A percentile compares a stretch with the other conserved stretches of the same genome.
Conservation (phyloP, 2,888 invertebrate genomes). For the Acrobasis suavella region DNA sequence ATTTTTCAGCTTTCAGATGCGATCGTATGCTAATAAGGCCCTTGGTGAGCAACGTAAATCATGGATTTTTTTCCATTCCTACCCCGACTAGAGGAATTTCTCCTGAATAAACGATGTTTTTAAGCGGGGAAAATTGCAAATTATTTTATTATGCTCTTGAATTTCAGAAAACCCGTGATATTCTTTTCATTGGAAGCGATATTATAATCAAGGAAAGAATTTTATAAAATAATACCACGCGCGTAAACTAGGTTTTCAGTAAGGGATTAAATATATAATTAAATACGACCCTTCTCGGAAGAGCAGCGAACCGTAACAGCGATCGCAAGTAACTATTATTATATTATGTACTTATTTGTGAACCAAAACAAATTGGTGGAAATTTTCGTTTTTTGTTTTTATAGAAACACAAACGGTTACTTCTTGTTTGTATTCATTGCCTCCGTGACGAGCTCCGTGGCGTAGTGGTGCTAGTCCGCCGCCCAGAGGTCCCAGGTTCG, state of each 20-base stretch:
- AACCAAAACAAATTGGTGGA: no score
- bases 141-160: slow-evolving; percentile 10
- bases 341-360: no score
- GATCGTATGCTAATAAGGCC: slow-evolving; percentile 68
- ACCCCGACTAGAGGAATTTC: slow-evolving; percentile 18
- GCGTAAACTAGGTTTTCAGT: neutral
- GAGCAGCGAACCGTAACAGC: no score
- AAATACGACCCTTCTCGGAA: no score
- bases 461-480: no score
- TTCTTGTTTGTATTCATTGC: no score
- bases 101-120: slow-evolving; percentile 17
- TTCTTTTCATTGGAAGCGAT: neutral
- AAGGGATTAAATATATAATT: neutral
- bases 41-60: slow-evolving; percentile 46
- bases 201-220: neutral
- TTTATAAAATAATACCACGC: neutral
- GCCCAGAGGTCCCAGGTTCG: no score
- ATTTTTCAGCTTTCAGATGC: slow-evolving; percentile 62
- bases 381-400: no score
- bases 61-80: slow-evolving; percentile 37
- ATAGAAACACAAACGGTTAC: no score
- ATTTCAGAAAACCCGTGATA: neutral
- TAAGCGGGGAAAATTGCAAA: slow-evolving; percentile 11
- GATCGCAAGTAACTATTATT: no score
- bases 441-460: no score